These are phyloP conservation scores for Galaxea fascicularis DNA, from an alignment of 92 coral and sea anemone genomes.

Conservation along the genomic window DNA sequence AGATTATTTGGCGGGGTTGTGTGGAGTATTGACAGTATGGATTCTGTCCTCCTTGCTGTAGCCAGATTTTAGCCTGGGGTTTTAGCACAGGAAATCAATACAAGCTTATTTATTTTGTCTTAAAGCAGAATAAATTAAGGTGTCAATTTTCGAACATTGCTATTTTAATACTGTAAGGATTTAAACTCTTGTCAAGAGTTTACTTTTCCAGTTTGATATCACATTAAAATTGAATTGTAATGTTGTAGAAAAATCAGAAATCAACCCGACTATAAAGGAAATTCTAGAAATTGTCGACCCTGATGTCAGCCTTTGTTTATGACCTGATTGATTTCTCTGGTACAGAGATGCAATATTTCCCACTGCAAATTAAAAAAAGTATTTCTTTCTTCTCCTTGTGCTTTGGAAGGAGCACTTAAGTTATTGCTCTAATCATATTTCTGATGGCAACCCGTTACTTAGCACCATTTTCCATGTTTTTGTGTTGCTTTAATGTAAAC, in stretches of 20 bases:
- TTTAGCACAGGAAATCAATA: slow-evolving; percentile 35
- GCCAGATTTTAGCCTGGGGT: background rate
- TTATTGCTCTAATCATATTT: too few relatives aligned
- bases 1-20: background rate
- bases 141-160: slow-evolving; percentile 15
- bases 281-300: slow-evolving; percentile 4
- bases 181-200: background rate
- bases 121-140: slow-evolving; percentile 25
- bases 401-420: too few relatives aligned
- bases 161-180: background rate
- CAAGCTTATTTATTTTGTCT: slow-evolving; percentile 33
- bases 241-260: background rate
- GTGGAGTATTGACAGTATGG: background rate
- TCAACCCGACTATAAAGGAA: background rate
- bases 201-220: background rate
- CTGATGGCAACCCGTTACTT: too few relatives aligned
- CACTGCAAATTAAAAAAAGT: background rate
- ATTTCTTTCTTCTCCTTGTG: too few relatives aligned
- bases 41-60: background rate
- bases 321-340: background rate
- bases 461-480: too few relatives aligned
- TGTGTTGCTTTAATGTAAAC: too few relatives aligned
- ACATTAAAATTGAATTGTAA: background rate
- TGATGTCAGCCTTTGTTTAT: slow-evolving; percentile 31
- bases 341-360: background rate